These are phyloP conservation scores for Dunckerocampus dactyliophorus DNA, from an alignment of 2,113 vertebrate genomes.

Conservation along the genomic window DNA sequence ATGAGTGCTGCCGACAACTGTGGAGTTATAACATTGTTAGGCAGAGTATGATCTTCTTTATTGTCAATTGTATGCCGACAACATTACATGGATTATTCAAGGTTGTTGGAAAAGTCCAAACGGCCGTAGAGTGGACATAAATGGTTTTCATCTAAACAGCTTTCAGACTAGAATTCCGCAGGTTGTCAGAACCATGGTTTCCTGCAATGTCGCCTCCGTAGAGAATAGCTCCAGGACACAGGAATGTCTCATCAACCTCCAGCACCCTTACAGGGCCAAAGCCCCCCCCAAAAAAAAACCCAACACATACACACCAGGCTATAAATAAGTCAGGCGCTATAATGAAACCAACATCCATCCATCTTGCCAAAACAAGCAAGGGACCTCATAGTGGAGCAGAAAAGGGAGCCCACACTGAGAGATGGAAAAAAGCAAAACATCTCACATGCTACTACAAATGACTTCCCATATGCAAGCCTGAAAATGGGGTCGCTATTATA, in stretches of 20 bases:
- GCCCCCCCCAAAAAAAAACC: constrained; percentile 27
- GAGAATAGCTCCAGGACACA: constrained; percentile 61
- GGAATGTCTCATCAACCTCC: constrained; percentile 68
- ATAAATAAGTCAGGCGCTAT: constrained; percentile 69
- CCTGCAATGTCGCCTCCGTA: constrained; percentile 54
- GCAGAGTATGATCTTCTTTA: too few relatives aligned
- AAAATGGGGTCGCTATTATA: background rate
- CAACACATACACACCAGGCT: constrained; percentile 30
- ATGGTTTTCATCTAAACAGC: too few relatives aligned
- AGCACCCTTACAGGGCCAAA: constrained; percentile 56
- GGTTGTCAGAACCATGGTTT: background rate
- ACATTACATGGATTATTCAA: too few relatives aligned
- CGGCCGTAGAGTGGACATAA: too few relatives aligned
- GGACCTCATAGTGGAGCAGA: constrained; percentile 39
- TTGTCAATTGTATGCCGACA: too few relatives aligned
- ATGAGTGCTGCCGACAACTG: too few relatives aligned
- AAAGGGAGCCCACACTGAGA: constrained; percentile 25
- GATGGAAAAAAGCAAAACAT: constrained; percentile 20
- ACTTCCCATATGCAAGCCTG: background rate
- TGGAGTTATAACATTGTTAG: too few relatives aligned
- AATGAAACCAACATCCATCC: constrained; percentile 71
- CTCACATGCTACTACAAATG: background rate
- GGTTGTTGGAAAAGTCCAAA: too few relatives aligned
- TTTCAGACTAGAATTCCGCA: too few relatives aligned
- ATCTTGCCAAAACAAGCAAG: constrained; percentile 67